Evolutionary conservation across 2,888 invertebrate species (phyloP), one percentile per base, ranked within the genome.

Genomic region (Eupithecia insigniata): DNA sequence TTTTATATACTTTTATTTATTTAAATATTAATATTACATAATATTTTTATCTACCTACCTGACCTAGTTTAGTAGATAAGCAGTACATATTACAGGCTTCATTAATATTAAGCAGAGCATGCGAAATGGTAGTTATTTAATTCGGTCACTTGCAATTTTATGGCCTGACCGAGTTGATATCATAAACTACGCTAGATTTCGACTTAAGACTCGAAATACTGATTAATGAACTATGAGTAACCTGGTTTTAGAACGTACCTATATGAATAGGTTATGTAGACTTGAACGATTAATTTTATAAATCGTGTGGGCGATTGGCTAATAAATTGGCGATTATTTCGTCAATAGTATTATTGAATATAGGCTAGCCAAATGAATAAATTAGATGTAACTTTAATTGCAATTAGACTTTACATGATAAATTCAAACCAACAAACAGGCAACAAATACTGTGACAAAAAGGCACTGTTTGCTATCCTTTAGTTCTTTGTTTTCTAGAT

Each of bases 131-230:
- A 58, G 51, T 18, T 78, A 72, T 43, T 34, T 68, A 76, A 73
- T 68, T 70, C 72, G 77, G 79, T 76, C 68, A 36, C 55, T 72
- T 65, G 69, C 66, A 61, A 82, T 83, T 83, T 80, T 77, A 83
- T 80, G 78, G 74, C 75, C 66, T 78, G 55, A 58, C 76, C 73
- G 34, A 74, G 68, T 72, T 73, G 71, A 75, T 73, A 76, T 76
- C 71, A 79, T 78, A 75, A 71, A 76, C 69, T 79, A 70, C 12
- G 30, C 58, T 60, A 60, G 28, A 30, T 55, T 36, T 67, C 58
- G 43, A 22, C 26, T 6, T 66, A 32, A 34, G 32, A 32, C 55
- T 16, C 36, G 34, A 67, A 58, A 67, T 69, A 22, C 32, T 64
- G 62, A 69, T 69, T 65, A 39, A 67, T 67, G 26, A 36, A 26